Evolutionary conservation across 2,797 vertebrate genomes (phyloP), one percentile per base, ranked within the genome.

Genomic region (Argya squamiceps): DNA sequence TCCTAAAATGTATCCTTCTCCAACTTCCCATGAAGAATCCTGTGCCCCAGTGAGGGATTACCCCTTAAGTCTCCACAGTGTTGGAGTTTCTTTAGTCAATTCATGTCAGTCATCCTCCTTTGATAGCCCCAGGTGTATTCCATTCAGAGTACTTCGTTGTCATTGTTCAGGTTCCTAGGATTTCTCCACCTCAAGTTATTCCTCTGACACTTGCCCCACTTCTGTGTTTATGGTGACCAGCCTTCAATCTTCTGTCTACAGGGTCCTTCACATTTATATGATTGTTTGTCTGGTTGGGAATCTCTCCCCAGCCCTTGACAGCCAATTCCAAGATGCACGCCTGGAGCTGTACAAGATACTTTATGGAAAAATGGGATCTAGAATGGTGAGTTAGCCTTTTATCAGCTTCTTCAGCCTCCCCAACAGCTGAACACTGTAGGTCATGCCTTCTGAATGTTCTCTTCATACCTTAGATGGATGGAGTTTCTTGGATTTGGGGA

Each of bases 241-340:
- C 22, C 49, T 89, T 90, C 34, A 49, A 52, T 41, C 49, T 70
- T 73, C 59, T 87, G 20, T 44, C 62, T 84, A 17, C 87, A 98
- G 98, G 67, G 84, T 94, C 30, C 93, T 97, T 83, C 97, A 98
- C 59, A 97, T 97, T 75, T 97, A 98, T 74, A 98, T 98, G 98
- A 96, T 98, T 68, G 74, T 98, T 49, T 97, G 97, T 43, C 89
- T 98, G 52, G 92, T 98, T 62, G 95, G 86, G 63, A 97, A 94
- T 63, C 97, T 98, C 29, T 97, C 97, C n/a, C 98, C 98, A 91
- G 97, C 98, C 41, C 95, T 98, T 43, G 96, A 97, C 78, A 97
- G 96, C 59, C 80, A 91, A 65, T 98, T 98, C 88, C 97, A 97
- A 92, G 89, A 97, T 65, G 98, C 97, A 78, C 97, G n/a, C 58